Evolutionary conservation across 2,113 vertebrate species (phyloP), one percentile per base, ranked within the genome.

Genomic region (Trachemys scripta): DNA sequence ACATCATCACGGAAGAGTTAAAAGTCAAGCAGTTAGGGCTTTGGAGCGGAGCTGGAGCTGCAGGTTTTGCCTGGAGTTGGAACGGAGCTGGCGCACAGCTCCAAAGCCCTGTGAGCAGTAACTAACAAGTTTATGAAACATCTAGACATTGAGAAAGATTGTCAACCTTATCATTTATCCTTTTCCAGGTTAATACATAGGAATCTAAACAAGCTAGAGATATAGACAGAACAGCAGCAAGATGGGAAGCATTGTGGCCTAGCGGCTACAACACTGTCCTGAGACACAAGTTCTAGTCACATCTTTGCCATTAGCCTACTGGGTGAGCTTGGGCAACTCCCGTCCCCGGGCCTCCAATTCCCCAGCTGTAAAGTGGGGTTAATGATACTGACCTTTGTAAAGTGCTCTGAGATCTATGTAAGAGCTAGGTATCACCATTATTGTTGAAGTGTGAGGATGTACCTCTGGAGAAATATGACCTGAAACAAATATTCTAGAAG

Each of bases 181-280:
- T 42, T 42, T 42, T 42, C 38, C 38, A 42, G 38, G 4, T 42
- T 42, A 25, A 12, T 13, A 76, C 6, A 45, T 25, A 45, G 42
- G 24, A 45, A 24, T 24, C n/a, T 76, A 45, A 45, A 45, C 20
- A 45, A n/a, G 72, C 72, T 45, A 76, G 5, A 76, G 38, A 6
- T 14, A 45, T 20, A 35, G 35, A 5, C 72, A 76, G 38, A 76
- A 76, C 24, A 76, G 38, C 38, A 45, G 12, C 9, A 24, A n/a
- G 19, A 8, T 8, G 47, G n/a, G 12, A 27, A 17, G 1, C 5
- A 14, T 7, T 10, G 16, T n/a, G 51, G 2, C 27, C 25, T 50
- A 82, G 1, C 31, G 19, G 7, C 35, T 10, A 79, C 2, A 5
- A 87, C 81, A 80, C 20, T 82, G 24, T 51, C 35, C 19, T n/a